Evolutionary conservation across 2,888 invertebrate genomes (phyloP), one percentile per base, ranked within the genome.

Genomic region (Germaria angustata): DNA sequence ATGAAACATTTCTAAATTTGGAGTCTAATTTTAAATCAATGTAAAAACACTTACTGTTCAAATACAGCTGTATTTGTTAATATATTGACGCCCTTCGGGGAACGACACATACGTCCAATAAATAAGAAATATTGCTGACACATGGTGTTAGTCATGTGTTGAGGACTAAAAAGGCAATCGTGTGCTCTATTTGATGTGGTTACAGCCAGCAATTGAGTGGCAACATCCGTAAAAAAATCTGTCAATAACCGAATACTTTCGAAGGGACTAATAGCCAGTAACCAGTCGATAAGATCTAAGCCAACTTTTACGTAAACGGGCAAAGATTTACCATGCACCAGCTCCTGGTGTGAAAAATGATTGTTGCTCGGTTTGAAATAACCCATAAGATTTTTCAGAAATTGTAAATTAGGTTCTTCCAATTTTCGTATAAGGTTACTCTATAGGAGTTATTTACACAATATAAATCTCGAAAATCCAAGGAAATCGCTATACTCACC

Each of bases 41-140:
- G 9, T 3, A 57, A 76, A 55, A 17, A 22, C 1, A 91, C 92
- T 92, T 91, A 96, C 96, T 94, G 94, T 88, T 95, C 94, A 90
- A 95, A 95, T 84, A 96, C 93, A 63, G 94, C 94, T 55, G 95
- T 93, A 86, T 94, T 94, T 84, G 95, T 95, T 59, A 98, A 93
- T 68, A 95, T 93, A 85, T 92, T 93, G 49, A 95, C 91, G 1
- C 96, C 96, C 55, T 93, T 92, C 68, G 93, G 93, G 7, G 94
- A 93, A 84, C 95, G 95, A 86, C 95, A 95, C 87, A 98, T 93
- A 86, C 97, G 95, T 0, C 98, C 98, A 83, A 98, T 94, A 89
- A 98, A 96, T 53, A 99, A 93, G 91, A 99, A 99, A 92, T 98
- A 99, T 92, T 96, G 96, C 90, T 98, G 98, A 89, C 97, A 96